These are phyloP conservation scores for Polypedilum pembai DNA, from an alignment of 1,140 invertebrate species.

Conservation along the genomic window DNA sequence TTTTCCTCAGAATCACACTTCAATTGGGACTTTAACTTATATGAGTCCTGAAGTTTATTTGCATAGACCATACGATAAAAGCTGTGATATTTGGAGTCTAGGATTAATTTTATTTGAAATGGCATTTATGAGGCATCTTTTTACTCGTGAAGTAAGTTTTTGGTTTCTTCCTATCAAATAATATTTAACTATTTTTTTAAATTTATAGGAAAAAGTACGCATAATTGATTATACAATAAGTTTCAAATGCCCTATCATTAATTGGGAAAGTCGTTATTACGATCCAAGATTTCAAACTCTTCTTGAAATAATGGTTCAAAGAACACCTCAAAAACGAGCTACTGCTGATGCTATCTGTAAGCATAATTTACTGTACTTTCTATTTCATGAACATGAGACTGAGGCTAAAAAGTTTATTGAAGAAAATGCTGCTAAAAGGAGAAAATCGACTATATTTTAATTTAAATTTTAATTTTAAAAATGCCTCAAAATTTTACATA, in stretches of 20 bases:
- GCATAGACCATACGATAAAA: not conserved
- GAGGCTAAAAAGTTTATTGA: too few species aligned
- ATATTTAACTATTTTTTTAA: not conserved
- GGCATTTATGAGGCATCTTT: not conserved
- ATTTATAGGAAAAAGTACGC: not conserved
- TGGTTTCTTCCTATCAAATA: not conserved
- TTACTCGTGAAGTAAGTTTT: not conserved
- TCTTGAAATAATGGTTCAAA: not conserved
- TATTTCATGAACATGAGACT: too few species aligned
- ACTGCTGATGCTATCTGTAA: not conserved
- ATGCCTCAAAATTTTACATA: too few species aligned
- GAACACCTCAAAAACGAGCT: not conserved
- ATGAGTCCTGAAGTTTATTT: constrained; percentile 13
- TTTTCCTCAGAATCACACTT: not conserved
- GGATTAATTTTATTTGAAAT: not conserved
- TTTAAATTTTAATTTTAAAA: too few species aligned
- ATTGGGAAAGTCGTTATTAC: not conserved
- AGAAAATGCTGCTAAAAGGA: too few species aligned
- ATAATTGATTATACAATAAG: not conserved
- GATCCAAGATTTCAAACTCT: not conserved
- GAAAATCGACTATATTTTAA: too few species aligned
- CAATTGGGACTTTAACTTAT: not conserved
- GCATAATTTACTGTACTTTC: not conserved
- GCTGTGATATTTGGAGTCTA: not conserved
- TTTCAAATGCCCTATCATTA: not conserved